phyloP scores from a whole-genome alignment of 2,888 invertebrate genomes.

The Pristionchus fissidentatus region DNA sequence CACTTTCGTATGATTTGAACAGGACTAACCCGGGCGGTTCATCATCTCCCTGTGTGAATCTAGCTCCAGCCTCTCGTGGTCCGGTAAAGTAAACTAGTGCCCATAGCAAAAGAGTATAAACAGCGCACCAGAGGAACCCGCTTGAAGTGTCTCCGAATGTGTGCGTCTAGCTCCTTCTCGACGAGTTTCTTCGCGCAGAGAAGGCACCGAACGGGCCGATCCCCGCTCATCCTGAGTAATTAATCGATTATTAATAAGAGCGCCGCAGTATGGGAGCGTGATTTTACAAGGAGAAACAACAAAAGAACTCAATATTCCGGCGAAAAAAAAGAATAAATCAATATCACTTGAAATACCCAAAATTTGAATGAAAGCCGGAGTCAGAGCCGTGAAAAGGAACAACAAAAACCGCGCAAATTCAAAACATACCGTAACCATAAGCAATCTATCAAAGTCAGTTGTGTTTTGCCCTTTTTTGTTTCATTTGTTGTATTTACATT shows the following conservation, averaged over 20 bases:
- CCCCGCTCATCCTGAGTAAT: background rate
- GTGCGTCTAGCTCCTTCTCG: background rate
- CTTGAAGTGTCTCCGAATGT: background rate
- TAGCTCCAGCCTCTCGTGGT: too few species aligned
- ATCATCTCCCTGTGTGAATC: too few species aligned
- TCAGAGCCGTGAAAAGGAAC: too few species aligned
- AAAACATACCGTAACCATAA: background rate
- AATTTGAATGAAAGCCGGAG: background rate
- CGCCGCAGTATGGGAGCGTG: background rate
- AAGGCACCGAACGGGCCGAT: background rate
- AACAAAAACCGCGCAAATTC: constrained; percentile 12
- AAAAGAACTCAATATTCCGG: background rate
- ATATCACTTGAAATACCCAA: background rate
- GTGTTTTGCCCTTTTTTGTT: too few species aligned
- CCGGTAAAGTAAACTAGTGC: too few species aligned
- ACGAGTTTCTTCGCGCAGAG: background rate
- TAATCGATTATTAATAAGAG: too few species aligned
- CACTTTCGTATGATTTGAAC: too few species aligned
- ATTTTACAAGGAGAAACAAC: background rate
- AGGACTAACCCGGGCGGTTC: too few species aligned
- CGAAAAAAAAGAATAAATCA: background rate
- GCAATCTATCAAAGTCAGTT: too few species aligned
- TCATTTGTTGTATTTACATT: too few species aligned
- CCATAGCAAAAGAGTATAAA: too few species aligned
- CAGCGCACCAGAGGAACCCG: background rate